These are phyloP conservation scores for Marronus borbonicus DNA, from an alignment of 2,888 invertebrate genomes.

Conservation along the genomic window DNA sequence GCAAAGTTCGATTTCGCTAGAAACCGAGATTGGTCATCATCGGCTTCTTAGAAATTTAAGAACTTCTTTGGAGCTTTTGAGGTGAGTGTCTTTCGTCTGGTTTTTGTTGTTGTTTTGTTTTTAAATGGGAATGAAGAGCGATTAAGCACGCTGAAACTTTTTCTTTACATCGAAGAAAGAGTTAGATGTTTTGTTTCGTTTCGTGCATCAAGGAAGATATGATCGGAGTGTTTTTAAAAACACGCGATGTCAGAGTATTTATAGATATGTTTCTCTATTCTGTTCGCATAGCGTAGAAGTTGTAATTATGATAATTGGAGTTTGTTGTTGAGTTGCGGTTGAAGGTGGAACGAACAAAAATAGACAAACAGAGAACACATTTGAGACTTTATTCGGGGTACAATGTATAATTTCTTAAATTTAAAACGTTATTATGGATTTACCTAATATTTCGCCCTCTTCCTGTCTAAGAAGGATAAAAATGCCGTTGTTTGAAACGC, in stretches of 20 bases:
- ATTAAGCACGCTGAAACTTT: no score
- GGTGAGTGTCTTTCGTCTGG: neutral
- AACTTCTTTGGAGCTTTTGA: neutral
- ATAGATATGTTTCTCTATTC: neutral
- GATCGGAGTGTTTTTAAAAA: neutral
- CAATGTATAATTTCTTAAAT: no score
- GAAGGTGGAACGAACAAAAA: neutral
- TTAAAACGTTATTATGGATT: no score
- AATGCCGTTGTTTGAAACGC: no score
- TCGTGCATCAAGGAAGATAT: neutral
- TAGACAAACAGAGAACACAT: neutral
- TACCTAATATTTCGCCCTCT: no score
- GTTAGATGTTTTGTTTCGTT: neutral
- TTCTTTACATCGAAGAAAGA: no score
- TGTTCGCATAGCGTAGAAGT: neutral
- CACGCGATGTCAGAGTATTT: neutral
- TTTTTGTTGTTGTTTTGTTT: neutral
- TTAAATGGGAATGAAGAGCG: neutral
- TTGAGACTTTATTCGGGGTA: no score
- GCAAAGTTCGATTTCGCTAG: neutral
- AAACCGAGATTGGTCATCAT: no score
- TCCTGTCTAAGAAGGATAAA: no score
- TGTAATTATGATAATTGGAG: conserved; percentile 10
- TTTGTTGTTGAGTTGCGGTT: neutral
- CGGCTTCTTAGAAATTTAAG: no score